Evolutionary conservation across 2,113 vertebrate species (phyloP), one percentile per base, ranked within the genome.

Genomic region (Urocolius indicus): DNA sequence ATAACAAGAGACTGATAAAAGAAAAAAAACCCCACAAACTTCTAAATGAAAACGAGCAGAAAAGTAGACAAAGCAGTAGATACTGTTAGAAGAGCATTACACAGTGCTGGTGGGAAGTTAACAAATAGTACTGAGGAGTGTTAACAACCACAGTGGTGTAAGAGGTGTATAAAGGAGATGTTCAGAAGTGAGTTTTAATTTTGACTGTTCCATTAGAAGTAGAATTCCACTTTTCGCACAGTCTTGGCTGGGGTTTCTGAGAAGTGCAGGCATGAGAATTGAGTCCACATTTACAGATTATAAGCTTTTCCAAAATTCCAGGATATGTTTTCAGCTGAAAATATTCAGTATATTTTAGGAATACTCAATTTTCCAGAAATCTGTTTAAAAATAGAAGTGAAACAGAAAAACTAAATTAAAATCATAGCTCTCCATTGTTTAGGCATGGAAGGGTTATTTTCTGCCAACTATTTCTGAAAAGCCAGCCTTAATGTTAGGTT

Each of bases 401-500:
- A 96, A 16, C 3, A 88, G 55, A 72, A 89, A 24, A 81, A 57
- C 7, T 87, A 81, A 96, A 94, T 72, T 87, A 84, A 94, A 95
- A 93, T 89, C 21, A 73, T 79, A 82, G 34, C 19, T 93, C 57
- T 87, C 38, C 5, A 69, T 83, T 96, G n/a, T 94, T 91, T 91
- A 49, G 27, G 63, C 45, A 85, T 73, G 65, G 36, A 94, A 72
- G 21, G 26, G 45, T 63, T 91, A 38, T 94, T 78, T 95, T 91
- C n/a, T 91, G 58, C 71, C 84, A 94, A 79, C 16, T 46, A 36
- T 65, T 91, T 94, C 79, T 80, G 61, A 86, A 91, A 93, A 72
- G 18, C 36, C 91, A 94, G 93, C 38, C 19, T 85, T 86, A 55
- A 83, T 87, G 32, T 71, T 93, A 89, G 16, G 16, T 9, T 83